phyloP scores from a whole-genome alignment of 2,888 invertebrate genomes.

The Trichopoda pennipes region DNA sequence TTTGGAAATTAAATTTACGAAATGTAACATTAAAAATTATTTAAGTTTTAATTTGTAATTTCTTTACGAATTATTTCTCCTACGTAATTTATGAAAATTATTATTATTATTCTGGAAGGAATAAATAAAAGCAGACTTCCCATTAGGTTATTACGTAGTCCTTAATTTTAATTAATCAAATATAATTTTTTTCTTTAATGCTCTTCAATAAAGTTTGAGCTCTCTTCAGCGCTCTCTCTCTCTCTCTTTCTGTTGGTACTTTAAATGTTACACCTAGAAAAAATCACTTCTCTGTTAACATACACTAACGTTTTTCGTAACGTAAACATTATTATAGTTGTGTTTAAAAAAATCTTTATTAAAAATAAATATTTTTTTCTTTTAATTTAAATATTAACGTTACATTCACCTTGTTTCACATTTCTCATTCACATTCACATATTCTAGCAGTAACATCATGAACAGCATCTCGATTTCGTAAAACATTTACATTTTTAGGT shows the following conservation, averaged over 20 bases:
- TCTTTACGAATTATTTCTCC: too few relatives aligned
- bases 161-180: too few relatives aligned
- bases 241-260: constrained; percentile 6
- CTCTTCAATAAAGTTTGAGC: too few relatives aligned
- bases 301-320: constrained; percentile 9
- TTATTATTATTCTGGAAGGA: too few relatives aligned
- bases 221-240: not conserved
- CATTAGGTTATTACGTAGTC: too few relatives aligned
- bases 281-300: constrained; percentile 9
- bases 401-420: constrained; percentile 61
- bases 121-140: too few relatives aligned
- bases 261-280: constrained; percentile 22
- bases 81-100: too few relatives aligned
- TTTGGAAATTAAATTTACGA: too few relatives aligned
- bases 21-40: too few relatives aligned
- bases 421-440: not conserved
- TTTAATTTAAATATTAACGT: constrained; percentile 51
- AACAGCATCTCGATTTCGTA: constrained; percentile 4
- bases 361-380: constrained; percentile 26
- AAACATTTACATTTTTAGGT: constrained; percentile 49
- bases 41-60: too few relatives aligned
- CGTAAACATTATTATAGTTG: constrained; percentile 1
- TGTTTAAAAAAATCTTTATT: constrained; percentile 23
- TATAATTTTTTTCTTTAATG: too few relatives aligned
- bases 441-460: not conserved